Percentiles rank a stretch among this genome's conserved stretches.
Evolutionary conservation across 1,140 invertebrate genomes (phyloP).

Genomic region (Steinernema khuongi): DNA sequence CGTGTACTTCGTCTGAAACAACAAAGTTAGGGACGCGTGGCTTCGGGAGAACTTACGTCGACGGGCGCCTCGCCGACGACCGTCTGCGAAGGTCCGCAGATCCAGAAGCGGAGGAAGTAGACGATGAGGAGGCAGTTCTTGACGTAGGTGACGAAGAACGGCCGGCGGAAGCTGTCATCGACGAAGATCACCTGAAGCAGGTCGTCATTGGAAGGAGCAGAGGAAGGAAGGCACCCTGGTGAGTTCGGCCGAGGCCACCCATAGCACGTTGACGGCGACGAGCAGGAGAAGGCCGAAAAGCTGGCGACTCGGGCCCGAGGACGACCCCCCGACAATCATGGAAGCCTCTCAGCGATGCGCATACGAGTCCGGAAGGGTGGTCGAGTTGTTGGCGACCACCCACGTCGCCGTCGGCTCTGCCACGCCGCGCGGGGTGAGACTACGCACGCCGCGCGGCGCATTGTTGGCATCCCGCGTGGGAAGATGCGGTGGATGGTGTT

Average conservation of each 20-base stretch:
- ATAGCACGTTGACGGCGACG: constrained; percentile 33
- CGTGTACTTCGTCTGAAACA: constrained; percentile 11
- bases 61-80: not conserved
- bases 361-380: not conserved
- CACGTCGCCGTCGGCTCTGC: too few species aligned
- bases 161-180: constrained; percentile 34
- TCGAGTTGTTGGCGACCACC: not conserved
- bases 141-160: constrained; percentile 40
- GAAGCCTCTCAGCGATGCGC: not conserved
- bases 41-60: constrained; percentile 8
- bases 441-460: too few species aligned
- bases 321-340: constrained; percentile 1
- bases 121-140: constrained; percentile 29
- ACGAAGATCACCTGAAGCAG: constrained; percentile 34
- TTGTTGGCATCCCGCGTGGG: too few species aligned
- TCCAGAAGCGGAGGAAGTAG: constrained; percentile 26
- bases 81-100: constrained; percentile 16
- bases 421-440: too few species aligned
- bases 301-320: not conserved
- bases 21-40: constrained; percentile 7
- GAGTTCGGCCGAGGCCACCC: constrained; percentile 33
- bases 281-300: constrained; percentile 32
- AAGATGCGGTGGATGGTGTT: too few species aligned
- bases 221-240: constrained; percentile 25
- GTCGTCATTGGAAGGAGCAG: not conserved